Evolutionary conservation across 2,797 vertebrate species (phyloP), one percentile per base, ranked within the genome.

Genomic region (Ctenopoma multispine): DNA sequence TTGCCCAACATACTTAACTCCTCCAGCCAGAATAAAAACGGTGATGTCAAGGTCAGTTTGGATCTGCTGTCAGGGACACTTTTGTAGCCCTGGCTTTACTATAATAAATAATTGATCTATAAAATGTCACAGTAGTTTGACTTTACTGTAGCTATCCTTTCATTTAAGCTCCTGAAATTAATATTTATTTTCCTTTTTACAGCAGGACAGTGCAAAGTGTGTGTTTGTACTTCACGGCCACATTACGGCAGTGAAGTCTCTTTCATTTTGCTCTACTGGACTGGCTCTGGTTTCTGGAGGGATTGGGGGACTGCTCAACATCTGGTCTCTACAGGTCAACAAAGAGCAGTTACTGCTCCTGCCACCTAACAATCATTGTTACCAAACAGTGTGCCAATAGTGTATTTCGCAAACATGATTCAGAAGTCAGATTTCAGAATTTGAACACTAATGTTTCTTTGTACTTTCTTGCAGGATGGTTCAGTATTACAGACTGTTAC

Each of bases 261-360:
- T 96, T 43, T 93, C 93, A 7, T 96, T 96, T 80, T 95, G 93
- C 80, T 85, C 93, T 59, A 91, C 87, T 57, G 95, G 95, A 36
- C 78, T 95, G 76, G 91, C 89, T 10, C 85, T 96, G 62, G 90
- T 93, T 40, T 94, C 95, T 55, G 95, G 95, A 59, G 95, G 94
- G 59, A 94, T 94, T 1, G 95, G 94, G 7, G 95, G 95, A 2
- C 85, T 95, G 61, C 92, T 96, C 54, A 96, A 96, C 85, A 90
- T 95, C 87, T 96, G 95, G 95, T 96, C 95, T 74, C 85, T 96
- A 61, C 92, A 92, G 90, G 95, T 95, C 59, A 85, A 87, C 49
- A 72, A 69, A 69, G 58, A 38, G 5, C 17, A 31, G 63, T 50
- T 54, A 61, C 17, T 53, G 29, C 14, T 24, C 12, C 53, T 55